Conservation (phyloP, 2,888 invertebrate species). For the Palloptera scutellata region DNA sequence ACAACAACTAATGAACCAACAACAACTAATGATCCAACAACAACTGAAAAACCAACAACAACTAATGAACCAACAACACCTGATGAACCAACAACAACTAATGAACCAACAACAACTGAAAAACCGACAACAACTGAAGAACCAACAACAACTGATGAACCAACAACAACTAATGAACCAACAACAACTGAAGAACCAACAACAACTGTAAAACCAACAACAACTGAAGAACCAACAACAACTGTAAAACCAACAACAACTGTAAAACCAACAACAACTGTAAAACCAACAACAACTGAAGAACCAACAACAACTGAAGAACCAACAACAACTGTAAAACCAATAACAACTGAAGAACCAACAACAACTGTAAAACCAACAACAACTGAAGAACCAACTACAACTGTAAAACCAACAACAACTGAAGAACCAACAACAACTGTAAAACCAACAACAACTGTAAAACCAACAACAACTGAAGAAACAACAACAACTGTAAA, state of each 20-base stretch:
- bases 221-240: conserved; percentile 18
- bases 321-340: not conserved
- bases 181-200: conserved; percentile 8
- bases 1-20: conserved; percentile 10
- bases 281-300: conserved; percentile 8
- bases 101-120: conserved; percentile 3
- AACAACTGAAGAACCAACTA: not conserved
- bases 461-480: conserved; percentile 7
- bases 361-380: not conserved
- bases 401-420: conserved; percentile 1
- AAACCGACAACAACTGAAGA: conserved; percentile 10
- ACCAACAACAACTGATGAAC: conserved; percentile 9
- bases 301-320: conserved; percentile 7
- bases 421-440: not conserved
- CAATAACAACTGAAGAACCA: conserved; percentile 23
- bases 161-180: conserved; percentile 8
- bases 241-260: conserved; percentile 11
- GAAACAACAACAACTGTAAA: conserved; percentile 14
- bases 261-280: conserved; percentile 6
- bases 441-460: conserved; percentile 5
- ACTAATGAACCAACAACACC: not conserved
- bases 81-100: conserved; percentile 8
- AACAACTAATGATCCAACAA: not conserved
- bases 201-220: too few relatives aligned
- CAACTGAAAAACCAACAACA: not conserved